Conservation (phyloP, 2,888 invertebrate species). For the Nymphalis c-album region DNA sequence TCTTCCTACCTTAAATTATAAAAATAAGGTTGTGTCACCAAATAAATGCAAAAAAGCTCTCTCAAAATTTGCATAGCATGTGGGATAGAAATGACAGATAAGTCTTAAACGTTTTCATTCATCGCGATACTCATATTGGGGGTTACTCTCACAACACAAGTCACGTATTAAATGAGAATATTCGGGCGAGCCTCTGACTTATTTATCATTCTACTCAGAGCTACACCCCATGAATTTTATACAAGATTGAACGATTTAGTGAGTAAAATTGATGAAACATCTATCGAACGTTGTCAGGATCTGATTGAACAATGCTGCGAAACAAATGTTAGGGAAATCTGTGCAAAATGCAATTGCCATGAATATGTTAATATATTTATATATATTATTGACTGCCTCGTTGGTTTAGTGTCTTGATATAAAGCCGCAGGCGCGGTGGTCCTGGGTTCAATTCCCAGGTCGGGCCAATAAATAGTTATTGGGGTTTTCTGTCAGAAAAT, state of each 20-base stretch:
- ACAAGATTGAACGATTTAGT: slow-evolving; percentile 81
- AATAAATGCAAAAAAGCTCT: neutral
- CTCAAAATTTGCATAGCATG: slow-evolving; percentile 18
- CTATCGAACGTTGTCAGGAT: slow-evolving; percentile 73
- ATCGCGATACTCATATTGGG: slow-evolving; percentile 73
- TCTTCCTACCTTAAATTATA: too few relatives aligned
- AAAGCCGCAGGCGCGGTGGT: too few relatives aligned
- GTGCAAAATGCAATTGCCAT: slow-evolving; percentile 4
- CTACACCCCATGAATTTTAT: slow-evolving; percentile 81
- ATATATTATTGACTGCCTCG: too few relatives aligned
- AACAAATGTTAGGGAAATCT: slow-evolving; percentile 19
- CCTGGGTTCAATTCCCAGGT: too few relatives aligned
- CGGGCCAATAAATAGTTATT: too few relatives aligned
- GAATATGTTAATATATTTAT: neutral
- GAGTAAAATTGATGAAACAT: slow-evolving; percentile 79
- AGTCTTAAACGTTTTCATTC: slow-evolving; percentile 62
- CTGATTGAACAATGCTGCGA: slow-evolving; percentile 64
- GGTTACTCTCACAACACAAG: slow-evolving; percentile 76
- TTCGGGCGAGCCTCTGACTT: slow-evolving; percentile 78
- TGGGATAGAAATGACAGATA: slow-evolving; percentile 69
- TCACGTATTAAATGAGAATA: slow-evolving; percentile 82
- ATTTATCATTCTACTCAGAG: slow-evolving; percentile 80
- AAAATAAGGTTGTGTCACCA: neutral
- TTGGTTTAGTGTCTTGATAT: too few relatives aligned
- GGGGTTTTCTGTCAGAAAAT: too few relatives aligned